Conservation (phyloP, 2,888 invertebrate genomes). For the Tiliacea citrago region DNA sequence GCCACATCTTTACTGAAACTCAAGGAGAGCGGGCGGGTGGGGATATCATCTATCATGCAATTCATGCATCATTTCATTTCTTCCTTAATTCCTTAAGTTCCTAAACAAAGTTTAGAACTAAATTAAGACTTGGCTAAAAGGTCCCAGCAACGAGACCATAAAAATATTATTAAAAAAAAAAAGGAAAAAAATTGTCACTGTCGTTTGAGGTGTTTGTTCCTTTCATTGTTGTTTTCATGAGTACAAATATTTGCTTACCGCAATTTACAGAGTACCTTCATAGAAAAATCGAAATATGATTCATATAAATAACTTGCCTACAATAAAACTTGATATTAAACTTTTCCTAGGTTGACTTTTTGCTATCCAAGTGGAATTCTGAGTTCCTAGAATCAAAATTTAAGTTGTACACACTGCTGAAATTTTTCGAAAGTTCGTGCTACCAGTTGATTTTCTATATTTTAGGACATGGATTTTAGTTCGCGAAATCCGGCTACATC, state of each 20-base stretch:
- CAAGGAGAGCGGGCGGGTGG: too few relatives aligned
- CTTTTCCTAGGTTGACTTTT: neutral
- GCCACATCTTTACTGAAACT: too few relatives aligned
- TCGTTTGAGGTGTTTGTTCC: neutral
- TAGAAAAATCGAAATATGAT: neutral
- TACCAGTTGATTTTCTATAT: slow-evolving; percentile 10
- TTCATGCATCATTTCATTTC: too few relatives aligned
- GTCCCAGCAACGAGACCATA: too few relatives aligned
- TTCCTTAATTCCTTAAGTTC: too few relatives aligned
- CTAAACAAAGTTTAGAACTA: too few relatives aligned
- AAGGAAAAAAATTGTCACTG: too few relatives aligned
- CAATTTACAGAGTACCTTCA: slow-evolving; percentile 10
- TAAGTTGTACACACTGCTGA: neutral
- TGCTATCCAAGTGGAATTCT: slow-evolving; percentile 16
- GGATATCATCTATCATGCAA: too few relatives aligned
- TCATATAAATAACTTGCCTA: neutral
- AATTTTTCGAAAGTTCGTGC: slow-evolving; percentile 29
- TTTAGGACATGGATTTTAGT: slow-evolving; percentile 86
- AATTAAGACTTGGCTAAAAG: too few relatives aligned
- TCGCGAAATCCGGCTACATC: slow-evolving; percentile 87
- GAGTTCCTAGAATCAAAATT: neutral
- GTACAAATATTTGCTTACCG: slow-evolving; percentile 5
- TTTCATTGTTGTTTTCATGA: slow-evolving; percentile 12
- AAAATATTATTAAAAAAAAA: too few relatives aligned
- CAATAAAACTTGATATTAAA: neutral